Percentiles rank a stretch among this genome's conserved stretches.
Conservation (phyloP, 2,797 vertebrate species). For the Myiotriccus ornatus region DNA sequence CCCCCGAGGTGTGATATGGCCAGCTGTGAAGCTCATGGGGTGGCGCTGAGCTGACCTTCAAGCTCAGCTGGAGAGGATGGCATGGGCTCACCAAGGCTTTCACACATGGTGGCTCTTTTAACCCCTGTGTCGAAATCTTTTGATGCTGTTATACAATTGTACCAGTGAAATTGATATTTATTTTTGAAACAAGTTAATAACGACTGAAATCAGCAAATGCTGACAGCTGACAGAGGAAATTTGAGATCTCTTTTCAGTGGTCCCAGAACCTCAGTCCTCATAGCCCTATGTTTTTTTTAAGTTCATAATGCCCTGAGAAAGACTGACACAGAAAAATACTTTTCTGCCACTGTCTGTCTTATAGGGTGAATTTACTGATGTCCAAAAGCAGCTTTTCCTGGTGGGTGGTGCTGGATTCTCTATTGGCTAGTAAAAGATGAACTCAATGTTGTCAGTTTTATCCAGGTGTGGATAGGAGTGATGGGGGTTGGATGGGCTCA, state of each 20-base stretch:
- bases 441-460: neutral
- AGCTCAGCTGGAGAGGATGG: neutral
- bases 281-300: accelerated
- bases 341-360: neutral
- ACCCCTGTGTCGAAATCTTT: neutral
- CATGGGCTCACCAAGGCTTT: neutral
- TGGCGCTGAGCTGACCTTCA: neutral
- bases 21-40: neutral
- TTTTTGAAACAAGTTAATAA: neutral
- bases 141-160: neutral
- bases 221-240: neutral
- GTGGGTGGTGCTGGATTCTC: neutral
- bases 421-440: neutral
- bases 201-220: neutral
- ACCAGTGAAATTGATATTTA: neutral
- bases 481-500: neutral
- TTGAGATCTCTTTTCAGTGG: neutral
- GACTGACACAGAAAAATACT: neutral
- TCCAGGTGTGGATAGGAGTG: neutral
- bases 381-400: neutral
- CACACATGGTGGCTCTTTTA: neutral
- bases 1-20: accelerated
- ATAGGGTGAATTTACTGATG: neutral
- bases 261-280: neutral
- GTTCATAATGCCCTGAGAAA: neutral